Conservation (phyloP, 92 coral and sea anemone species). For the Parazoanthus darwini region DNA sequence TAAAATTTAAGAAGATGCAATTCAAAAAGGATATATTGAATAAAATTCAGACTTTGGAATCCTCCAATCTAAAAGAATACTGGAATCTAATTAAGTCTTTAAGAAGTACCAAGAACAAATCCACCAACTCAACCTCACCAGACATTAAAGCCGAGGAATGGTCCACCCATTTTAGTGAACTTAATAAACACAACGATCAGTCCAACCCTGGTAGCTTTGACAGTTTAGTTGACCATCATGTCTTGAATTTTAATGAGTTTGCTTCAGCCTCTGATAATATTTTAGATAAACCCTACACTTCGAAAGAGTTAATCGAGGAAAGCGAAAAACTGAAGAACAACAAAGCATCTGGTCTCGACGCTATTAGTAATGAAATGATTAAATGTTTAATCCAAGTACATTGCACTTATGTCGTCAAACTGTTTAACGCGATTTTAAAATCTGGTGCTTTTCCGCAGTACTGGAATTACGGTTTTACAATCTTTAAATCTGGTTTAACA, state of each 20-base stretch:
- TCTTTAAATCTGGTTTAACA: too few species aligned
- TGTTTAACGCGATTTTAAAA: too few species aligned
- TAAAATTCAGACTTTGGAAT: not conserved
- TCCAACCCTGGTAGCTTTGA: not conserved
- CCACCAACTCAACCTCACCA: not conserved
- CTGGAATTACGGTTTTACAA: too few species aligned
- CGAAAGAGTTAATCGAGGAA: not conserved
- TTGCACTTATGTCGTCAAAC: not conserved
- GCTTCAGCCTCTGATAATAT: not conserved
- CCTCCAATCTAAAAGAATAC: not conserved
- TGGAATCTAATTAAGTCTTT: not conserved
- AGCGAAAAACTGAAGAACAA: conserved; percentile 1
- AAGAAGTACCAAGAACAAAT: not conserved
- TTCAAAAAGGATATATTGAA: not conserved
- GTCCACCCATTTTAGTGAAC: not conserved
- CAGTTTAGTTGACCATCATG: not conserved
- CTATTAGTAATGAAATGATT: conserved; percentile 4
- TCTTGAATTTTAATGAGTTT: not conserved
- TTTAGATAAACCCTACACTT: not conserved
- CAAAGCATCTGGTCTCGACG: conserved; percentile 5
- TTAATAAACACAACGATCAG: not conserved
- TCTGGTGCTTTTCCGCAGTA: too few species aligned
- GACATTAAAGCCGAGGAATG: not conserved
- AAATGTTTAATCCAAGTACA: not conserved
- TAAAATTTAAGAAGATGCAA: not conserved